Evolutionary conservation across 1,140 invertebrate species (phyloP).

Genomic region (Cotesia vestalis): DNA sequence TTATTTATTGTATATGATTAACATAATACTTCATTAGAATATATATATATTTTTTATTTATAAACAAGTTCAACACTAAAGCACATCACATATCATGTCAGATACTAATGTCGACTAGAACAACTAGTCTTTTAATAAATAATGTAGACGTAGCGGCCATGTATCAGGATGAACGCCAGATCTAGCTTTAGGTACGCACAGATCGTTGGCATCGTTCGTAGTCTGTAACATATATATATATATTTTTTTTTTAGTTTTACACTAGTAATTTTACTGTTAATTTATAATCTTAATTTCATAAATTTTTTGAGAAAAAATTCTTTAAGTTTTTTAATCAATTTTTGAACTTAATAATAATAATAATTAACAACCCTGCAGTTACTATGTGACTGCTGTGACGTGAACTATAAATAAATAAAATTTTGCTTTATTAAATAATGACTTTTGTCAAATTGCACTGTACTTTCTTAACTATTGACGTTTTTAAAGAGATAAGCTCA

Average conservation of each 20-base stretch:
- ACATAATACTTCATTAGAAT: neutral
- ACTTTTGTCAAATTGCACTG: too few relatives aligned
- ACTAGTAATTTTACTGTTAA: constrained; percentile 37
- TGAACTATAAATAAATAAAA: too few relatives aligned
- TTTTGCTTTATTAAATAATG: too few relatives aligned
- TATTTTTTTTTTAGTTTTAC: constrained; percentile 39
- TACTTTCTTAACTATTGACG: too few relatives aligned
- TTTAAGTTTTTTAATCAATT: too few relatives aligned
- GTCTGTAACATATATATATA: constrained; percentile 40
- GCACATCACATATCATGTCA: constrained; percentile 63
- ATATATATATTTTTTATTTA: neutral
- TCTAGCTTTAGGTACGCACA: constrained; percentile 64
- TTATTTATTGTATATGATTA: too few relatives aligned
- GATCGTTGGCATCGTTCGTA: constrained; percentile 60
- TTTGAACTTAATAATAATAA: too few relatives aligned
- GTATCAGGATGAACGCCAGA: constrained; percentile 59
- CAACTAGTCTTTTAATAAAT: constrained; percentile 63
- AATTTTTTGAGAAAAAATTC: too few relatives aligned
- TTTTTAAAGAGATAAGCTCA: too few relatives aligned
- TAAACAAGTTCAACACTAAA: constrained; percentile 49
- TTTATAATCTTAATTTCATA: neutral
- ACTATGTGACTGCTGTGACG: too few relatives aligned
- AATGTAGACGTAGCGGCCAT: constrained; percentile 64
- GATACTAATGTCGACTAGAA: constrained; percentile 43
- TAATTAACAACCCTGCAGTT: too few relatives aligned